Conservation (phyloP, 2,888 invertebrate genomes). For the Cheilosia vernalis region DNA sequence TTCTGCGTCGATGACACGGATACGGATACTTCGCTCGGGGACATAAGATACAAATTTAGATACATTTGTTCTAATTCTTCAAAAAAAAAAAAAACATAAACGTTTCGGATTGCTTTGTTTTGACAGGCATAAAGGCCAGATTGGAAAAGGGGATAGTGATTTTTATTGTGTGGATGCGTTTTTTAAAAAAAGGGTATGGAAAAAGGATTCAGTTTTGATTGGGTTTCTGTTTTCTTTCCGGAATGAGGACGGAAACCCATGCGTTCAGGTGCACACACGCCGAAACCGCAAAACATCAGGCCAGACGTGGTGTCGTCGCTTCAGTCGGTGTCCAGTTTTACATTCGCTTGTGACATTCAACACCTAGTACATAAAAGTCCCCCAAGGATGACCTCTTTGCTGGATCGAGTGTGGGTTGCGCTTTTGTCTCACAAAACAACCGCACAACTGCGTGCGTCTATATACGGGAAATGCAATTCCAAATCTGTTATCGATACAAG, state of each 20-base stretch:
- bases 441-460: conserved; percentile 48
- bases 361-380: conserved; percentile 42
- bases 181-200: conserved; percentile 38
- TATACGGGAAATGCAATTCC: conserved; percentile 68
- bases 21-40: conserved; percentile 46
- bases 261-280: conserved; percentile 68
- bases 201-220: conserved; percentile 66
- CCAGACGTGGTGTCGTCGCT: conserved; percentile 64
- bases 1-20: conserved; percentile 14
- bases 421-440: conserved; percentile 59
- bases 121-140: conserved; percentile 50
- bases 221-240: conserved; percentile 57
- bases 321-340: conserved; percentile 4
- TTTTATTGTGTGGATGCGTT: conserved; percentile 3
- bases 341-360: conserved; percentile 55
- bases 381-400: conserved; percentile 52
- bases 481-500: conserved; percentile 74
- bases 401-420: conserved; percentile 31
- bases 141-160: conserved; percentile 18
- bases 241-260: conserved; percentile 29
- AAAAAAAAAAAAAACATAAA: conserved; percentile 55
- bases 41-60: conserved; percentile 72
- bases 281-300: conserved; percentile 73
- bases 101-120: conserved; percentile 73
- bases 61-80: conserved; percentile 75